Conservation (phyloP, 1,140 invertebrate species). For the Drosophila burlai region DNA sequence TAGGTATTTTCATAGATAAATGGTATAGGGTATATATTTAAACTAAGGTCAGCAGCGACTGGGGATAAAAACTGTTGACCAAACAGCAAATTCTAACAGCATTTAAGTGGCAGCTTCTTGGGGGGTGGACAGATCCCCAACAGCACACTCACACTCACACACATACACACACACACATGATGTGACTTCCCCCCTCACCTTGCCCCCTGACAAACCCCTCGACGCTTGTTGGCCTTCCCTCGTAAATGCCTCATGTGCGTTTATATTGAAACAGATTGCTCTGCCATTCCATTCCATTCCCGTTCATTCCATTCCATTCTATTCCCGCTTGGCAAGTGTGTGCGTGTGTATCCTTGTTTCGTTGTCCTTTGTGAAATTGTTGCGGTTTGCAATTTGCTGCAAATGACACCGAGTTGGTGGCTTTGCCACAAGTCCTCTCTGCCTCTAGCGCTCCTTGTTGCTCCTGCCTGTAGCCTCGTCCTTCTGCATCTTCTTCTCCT, state of each 20-base stretch:
- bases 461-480: background rate
- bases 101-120: conserved; percentile 69
- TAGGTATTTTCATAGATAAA: background rate
- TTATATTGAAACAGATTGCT: conserved; percentile 85
- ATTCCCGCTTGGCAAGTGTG: conserved; percentile 11
- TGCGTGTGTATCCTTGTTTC: conserved; percentile 45
- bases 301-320: conserved; percentile 25
- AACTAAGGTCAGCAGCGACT: conserved; percentile 6
- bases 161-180: conserved; percentile 11
- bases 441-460: background rate
- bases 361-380: conserved; percentile 79
- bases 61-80: conserved; percentile 54
- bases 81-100: conserved; percentile 70
- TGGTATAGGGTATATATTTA: conserved; percentile 2
- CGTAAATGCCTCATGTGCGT: conserved; percentile 84
- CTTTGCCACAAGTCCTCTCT: conserved; percentile 22
- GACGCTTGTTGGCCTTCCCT: conserved; percentile 62
- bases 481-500: background rate
- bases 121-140: background rate
- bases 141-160: conserved; percentile 11
- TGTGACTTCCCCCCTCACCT: background rate
- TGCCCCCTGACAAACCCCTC: conserved; percentile 25
- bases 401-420: conserved; percentile 73
- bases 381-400: conserved; percentile 84
- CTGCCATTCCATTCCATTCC: conserved; percentile 54